Conservation (phyloP, 2,888 invertebrate species). For the Drosophila rubida region DNA sequence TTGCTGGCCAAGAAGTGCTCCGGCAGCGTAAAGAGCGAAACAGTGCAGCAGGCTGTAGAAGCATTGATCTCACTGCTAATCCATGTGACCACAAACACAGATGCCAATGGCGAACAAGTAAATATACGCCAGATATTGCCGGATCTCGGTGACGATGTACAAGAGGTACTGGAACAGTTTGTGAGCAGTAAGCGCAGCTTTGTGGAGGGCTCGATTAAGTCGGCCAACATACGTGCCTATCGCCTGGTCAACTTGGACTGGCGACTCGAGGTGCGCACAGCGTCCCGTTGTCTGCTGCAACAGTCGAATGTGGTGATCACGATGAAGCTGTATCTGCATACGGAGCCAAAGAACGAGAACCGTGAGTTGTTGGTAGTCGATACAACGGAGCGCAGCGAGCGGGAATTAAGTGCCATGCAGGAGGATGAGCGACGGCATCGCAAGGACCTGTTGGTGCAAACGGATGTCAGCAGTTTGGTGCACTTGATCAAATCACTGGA, state of each 20-base stretch:
- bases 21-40: conserved; percentile 69
- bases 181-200: conserved; percentile 81
- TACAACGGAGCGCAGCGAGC: conserved; percentile 46
- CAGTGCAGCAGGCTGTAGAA: conserved; percentile 87
- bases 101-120: conserved; percentile 85
- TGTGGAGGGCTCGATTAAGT: conserved; percentile 83
- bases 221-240: conserved; percentile 80
- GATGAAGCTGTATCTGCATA: conserved; percentile 86
- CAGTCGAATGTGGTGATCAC: conserved; percentile 87
- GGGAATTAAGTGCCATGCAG: conserved; percentile 64
- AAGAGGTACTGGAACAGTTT: conserved; percentile 82
- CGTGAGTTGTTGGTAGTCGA: conserved; percentile 76
- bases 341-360: conserved; percentile 83
- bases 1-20: conserved; percentile 85
- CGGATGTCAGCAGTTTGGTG: conserved; percentile 87
- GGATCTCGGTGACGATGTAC: conserved; percentile 72
- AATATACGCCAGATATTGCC: conserved; percentile 66
- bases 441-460: conserved; percentile 86
- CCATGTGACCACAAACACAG: conserved; percentile 89
- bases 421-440: conserved; percentile 81
- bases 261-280: conserved; percentile 88
- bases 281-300: conserved; percentile 87
- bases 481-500: conserved; percentile 88
- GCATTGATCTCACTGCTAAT: conserved; percentile 90
- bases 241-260: conserved; percentile 87